phyloP scores from a whole-genome alignment of 2,113 vertebrate genomes.

The Rhinopomastus cyanomelas region DNA sequence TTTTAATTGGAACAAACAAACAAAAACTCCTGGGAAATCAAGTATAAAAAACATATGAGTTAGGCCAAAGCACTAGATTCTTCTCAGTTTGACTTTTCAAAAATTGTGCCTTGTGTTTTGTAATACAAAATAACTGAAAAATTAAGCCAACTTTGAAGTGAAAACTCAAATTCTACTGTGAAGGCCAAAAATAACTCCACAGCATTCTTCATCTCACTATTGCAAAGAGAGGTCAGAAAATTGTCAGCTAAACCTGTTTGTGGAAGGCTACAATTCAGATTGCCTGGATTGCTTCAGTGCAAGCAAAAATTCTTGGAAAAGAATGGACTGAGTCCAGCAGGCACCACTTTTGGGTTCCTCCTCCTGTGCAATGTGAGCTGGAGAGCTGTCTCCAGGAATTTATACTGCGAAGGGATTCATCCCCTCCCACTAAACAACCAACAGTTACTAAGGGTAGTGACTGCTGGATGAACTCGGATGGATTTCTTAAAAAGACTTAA shows the following conservation, averaged over 20 bases:
- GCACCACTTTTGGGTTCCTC: neutral
- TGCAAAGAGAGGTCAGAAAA: slow-evolving; percentile 51
- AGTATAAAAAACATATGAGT: neutral
- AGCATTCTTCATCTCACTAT: neutral
- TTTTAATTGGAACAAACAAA: neutral
- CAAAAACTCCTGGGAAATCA: neutral
- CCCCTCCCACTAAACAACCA: neutral
- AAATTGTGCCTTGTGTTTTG: neutral
- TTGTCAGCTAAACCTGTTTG: slow-evolving; percentile 31
- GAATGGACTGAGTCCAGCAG: neutral
- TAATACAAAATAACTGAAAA: slow-evolving; percentile 33
- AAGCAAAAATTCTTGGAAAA: slow-evolving; percentile 18
- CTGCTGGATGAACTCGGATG: neutral
- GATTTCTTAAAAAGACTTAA: neutral
- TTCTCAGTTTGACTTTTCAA: neutral
- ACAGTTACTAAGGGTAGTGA: neutral
- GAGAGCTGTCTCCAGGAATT: neutral
- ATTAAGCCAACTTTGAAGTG: slow-evolving; percentile 30
- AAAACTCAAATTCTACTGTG: slow-evolving; percentile 6
- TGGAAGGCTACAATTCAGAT: neutral
- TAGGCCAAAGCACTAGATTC: neutral
- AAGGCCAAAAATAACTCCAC: slow-evolving; percentile 40
- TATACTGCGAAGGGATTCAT: neutral
- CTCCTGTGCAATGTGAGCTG: neutral
- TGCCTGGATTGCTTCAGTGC: neutral